Evolutionary conservation across 2,113 vertebrate genomes (phyloP).

Genomic region (Anolis carolinensis): DNA sequence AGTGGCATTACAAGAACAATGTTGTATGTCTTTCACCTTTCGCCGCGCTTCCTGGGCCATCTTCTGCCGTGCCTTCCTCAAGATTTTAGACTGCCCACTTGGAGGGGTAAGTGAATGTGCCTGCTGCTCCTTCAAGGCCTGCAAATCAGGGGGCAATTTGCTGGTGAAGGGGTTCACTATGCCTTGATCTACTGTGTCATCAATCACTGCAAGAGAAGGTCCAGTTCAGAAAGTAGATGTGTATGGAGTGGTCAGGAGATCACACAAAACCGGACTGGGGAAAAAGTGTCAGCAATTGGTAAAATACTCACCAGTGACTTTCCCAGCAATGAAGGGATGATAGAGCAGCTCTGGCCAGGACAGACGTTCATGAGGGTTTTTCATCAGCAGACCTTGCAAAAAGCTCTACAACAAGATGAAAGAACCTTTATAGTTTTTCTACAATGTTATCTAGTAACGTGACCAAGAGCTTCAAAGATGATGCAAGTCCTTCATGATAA

Average conservation of each 20-base stretch:
- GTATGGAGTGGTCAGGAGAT: background rate
- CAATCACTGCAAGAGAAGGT: conserved; percentile 74
- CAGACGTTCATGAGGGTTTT: conserved; percentile 88
- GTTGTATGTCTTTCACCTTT: conserved; percentile 62
- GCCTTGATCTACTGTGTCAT: conserved; percentile 69
- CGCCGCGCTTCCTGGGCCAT: conserved; percentile 72
- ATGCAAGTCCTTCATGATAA: background rate
- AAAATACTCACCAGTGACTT: conserved; percentile 81
- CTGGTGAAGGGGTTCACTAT: conserved; percentile 86
- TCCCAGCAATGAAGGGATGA: conserved; percentile 92
- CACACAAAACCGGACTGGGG: background rate
- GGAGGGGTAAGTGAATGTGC: conserved; percentile 72
- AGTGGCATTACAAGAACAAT: background rate
- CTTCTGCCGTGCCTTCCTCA: conserved; percentile 79
- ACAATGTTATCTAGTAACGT: background rate
- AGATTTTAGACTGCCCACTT: conserved; percentile 76
- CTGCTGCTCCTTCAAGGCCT: conserved; percentile 86
- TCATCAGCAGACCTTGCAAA: conserved; percentile 91
- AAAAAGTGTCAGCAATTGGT: background rate
- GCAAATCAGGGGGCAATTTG: conserved; percentile 80
- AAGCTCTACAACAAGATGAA: conserved; percentile 81
- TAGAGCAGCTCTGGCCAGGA: conserved; percentile 91
- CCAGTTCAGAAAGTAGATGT: background rate
- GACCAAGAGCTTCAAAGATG: background rate
- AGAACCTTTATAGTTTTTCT: background rate